These are phyloP conservation scores for Microchirus variegatus DNA, from an alignment of 2,797 vertebrate species.

Conservation along the genomic window DNA sequence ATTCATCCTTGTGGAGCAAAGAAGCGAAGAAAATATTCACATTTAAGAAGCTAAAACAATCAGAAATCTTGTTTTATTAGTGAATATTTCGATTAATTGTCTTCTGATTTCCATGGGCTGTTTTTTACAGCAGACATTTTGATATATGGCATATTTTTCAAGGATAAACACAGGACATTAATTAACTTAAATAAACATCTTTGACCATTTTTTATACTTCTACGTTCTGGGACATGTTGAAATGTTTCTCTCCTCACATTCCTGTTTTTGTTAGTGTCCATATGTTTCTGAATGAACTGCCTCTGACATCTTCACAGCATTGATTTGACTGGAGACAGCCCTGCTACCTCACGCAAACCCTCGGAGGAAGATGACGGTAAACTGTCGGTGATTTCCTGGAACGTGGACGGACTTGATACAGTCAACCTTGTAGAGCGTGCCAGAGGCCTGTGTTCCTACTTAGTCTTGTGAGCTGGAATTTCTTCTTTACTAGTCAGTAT, in stretches of 20 bases:
- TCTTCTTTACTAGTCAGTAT: neutral
- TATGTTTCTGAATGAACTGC: neutral
- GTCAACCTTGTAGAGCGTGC: slow-evolving; percentile 86
- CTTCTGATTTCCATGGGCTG: neutral
- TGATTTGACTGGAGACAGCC: slow-evolving; percentile 87
- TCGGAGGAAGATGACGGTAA: slow-evolving; percentile 77
- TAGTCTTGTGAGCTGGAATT: slow-evolving; percentile 87
- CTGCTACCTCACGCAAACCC: slow-evolving; percentile 50
- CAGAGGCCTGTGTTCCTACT: slow-evolving; percentile 87
- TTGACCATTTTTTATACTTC: too few species aligned
- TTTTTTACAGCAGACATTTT: too few species aligned
- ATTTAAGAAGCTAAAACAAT: too few species aligned
- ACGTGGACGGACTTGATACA: slow-evolving; percentile 91
- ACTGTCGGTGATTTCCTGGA: slow-evolving; percentile 93
- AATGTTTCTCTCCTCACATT: too few species aligned
- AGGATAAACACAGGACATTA: too few species aligned
- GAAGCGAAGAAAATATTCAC: too few species aligned
- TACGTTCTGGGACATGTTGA: too few species aligned
- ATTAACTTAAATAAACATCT: too few species aligned
- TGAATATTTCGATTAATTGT: too few species aligned
- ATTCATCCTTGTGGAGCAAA: too few species aligned
- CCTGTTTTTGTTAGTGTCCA: neutral
- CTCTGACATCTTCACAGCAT: slow-evolving; percentile 77
- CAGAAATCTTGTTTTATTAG: too few species aligned
- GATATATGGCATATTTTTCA: too few species aligned